Base-by-base conservation (phyloP, 2,888 invertebrate genomes). In the Archips xylosteana region DNA sequence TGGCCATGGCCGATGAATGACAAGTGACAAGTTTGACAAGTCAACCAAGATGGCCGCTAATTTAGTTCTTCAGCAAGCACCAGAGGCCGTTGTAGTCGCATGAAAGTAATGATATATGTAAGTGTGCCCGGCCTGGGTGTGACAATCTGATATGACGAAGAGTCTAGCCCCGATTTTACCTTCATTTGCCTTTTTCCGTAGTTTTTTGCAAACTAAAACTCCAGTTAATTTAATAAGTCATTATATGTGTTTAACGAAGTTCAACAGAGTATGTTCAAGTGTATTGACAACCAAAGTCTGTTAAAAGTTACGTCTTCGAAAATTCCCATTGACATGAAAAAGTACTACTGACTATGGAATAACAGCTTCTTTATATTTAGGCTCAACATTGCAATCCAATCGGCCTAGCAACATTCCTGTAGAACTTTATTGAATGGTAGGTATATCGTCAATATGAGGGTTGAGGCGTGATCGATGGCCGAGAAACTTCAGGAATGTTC, bases 401-500 rank as follows among this genome's bases (percentile, higher is more conserved):
- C 32, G 2, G 61, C 45, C 15, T 34, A 13, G 45, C 45, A 63
- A 34, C 64, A 64, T 64, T 64, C 63, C 64, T 65, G 60, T 36
- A 39, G 32, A 12, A 66, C 39, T 65, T 71, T 65, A 60, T 59
- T 51, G 57, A 59, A 34, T 34, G 51, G 42, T 66, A 66, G 66
- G 23, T 54, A 66, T 42, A 66, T 57, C 36, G 47, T 23, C 23
- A 23, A 57, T 59, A 70, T 70, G 45, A 70, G 57, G 39, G 64
- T 64, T 70, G 70, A 70, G 47, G 47, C 47, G 70, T 77, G 77
- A 83, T 83, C 79, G 80, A 82, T 80, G 75, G 79, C 74, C 70
- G 34, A 72, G 75, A 75, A 81, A 81, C 78, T 82, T 81, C 75
- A 71, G 78, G 80, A 79, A 80, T 82, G 82, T 79, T 84, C 82